These are phyloP conservation scores for Nautilus pompilius DNA, from an alignment of 1,140 invertebrate species.

Conservation along the genomic window DNA sequence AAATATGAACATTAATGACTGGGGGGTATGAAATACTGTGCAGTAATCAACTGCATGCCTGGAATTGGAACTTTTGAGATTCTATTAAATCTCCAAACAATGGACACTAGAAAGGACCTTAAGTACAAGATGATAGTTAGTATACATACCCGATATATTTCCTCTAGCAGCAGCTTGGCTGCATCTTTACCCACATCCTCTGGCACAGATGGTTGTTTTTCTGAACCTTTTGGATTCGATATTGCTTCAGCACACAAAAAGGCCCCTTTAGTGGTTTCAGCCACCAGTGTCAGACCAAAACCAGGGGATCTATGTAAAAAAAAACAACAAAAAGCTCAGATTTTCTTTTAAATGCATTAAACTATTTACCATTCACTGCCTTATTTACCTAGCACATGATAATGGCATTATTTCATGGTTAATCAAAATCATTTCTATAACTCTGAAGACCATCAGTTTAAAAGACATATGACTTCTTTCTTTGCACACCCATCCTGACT, in stretches of 20 bases:
- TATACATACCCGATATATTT: slow-evolving; percentile 73
- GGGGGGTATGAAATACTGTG: too few species aligned
- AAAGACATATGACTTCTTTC: too few species aligned
- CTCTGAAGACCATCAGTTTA: too few species aligned
- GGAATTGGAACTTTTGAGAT: too few species aligned
- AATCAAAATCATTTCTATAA: too few species aligned
- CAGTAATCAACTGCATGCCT: too few species aligned
- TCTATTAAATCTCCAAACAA: too few species aligned
- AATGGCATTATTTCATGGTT: not conserved
- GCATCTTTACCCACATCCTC: slow-evolving; percentile 88
- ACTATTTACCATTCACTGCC: not conserved
- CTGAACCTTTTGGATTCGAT: slow-evolving; percentile 57
- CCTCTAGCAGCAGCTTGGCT: slow-evolving; percentile 77
- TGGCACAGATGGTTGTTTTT: slow-evolving; percentile 62
- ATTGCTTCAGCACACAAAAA: slow-evolving; percentile 64
- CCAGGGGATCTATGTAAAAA: slow-evolving; percentile 61
- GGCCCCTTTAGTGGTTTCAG: slow-evolving; percentile 87
- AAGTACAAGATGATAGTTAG: too few species aligned
- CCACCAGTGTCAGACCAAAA: slow-evolving; percentile 86
- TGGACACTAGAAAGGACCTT: too few species aligned
- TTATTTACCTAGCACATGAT: not conserved
- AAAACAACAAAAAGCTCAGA: too few species aligned
- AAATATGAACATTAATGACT: too few species aligned
- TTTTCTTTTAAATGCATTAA: not conserved
- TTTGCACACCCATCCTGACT: too few species aligned